Evolutionary conservation across 2,113 vertebrate species (phyloP).

Genomic region (Oceanodroma tethys): DNA sequence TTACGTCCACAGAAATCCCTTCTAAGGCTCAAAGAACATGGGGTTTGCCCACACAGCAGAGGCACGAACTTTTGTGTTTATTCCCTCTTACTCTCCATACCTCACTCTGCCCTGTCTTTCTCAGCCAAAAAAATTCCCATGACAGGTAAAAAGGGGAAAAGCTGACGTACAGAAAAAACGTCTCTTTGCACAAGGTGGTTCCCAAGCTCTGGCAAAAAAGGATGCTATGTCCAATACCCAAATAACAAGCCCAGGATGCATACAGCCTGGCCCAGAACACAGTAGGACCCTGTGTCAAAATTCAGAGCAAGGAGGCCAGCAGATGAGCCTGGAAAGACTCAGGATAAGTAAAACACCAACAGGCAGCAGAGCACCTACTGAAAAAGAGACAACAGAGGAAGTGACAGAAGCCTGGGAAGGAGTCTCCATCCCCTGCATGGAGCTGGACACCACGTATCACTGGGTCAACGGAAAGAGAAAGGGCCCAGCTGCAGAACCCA

Average conservation of each 20-base stretch:
- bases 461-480: background rate
- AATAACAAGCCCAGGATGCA: background rate
- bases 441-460: background rate
- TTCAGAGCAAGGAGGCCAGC: background rate
- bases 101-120: background rate
- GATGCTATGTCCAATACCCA: background rate
- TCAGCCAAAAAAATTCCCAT: background rate
- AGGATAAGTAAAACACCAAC: background rate
- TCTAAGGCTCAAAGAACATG: accelerated
- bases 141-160: background rate
- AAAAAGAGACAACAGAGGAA: background rate
- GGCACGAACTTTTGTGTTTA: background rate
- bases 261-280: background rate
- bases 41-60: background rate
- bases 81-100: background rate
- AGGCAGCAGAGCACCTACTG: background rate
- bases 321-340: background rate
- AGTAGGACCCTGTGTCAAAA: background rate
- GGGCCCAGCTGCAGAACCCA: background rate
- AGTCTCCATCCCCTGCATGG: background rate
- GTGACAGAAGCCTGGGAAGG: background rate
- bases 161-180: background rate
- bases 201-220: background rate
- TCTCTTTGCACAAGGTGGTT: background rate
- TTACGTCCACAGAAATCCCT: background rate